phyloP scores from a whole-genome alignment of 2,888 invertebrate species.

The Lasioglossum vierecki region DNA sequence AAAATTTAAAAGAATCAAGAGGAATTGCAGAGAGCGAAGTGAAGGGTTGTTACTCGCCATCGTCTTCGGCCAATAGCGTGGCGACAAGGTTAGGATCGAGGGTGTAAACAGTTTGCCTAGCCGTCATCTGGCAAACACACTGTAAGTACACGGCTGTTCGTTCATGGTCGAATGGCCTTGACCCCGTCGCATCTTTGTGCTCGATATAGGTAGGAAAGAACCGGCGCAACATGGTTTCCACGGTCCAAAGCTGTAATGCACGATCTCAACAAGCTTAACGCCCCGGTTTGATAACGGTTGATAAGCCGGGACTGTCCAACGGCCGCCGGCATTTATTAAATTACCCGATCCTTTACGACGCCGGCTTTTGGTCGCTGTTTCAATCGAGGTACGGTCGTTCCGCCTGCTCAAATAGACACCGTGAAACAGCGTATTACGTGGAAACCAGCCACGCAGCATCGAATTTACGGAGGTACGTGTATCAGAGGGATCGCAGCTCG shows the following conservation, averaged over 20 bases:
- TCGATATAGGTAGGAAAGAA: background rate
- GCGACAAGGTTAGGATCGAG: background rate
- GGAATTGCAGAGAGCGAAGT: too few relatives aligned
- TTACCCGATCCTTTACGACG: slow-evolving; percentile 42
- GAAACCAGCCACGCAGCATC: slow-evolving; percentile 29
- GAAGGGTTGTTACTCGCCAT: background rate
- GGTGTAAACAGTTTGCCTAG: background rate
- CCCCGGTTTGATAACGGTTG: slow-evolving; percentile 16
- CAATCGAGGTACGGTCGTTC: slow-evolving; percentile 37
- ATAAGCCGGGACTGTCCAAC: slow-evolving; percentile 18
- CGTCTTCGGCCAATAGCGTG: background rate
- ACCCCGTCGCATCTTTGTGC: background rate
- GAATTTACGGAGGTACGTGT: slow-evolving; percentile 74
- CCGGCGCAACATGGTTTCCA: background rate
- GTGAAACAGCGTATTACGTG: slow-evolving; percentile 40
- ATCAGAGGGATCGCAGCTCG: slow-evolving; percentile 70
- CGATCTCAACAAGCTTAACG: slow-evolving; percentile 1
- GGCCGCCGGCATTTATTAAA: slow-evolving; percentile 40
- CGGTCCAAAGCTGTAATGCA: background rate
- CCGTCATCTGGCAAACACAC: background rate
- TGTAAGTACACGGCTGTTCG: background rate
- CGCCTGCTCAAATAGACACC: slow-evolving; percentile 42
- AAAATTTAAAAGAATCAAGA: too few relatives aligned
- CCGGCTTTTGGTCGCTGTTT: background rate
- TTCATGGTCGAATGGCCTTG: background rate